Evolutionary conservation across 2,797 vertebrate species (phyloP), one percentile per base, ranked within the genome.

Genomic region (Sebastes trivittatus): DNA sequence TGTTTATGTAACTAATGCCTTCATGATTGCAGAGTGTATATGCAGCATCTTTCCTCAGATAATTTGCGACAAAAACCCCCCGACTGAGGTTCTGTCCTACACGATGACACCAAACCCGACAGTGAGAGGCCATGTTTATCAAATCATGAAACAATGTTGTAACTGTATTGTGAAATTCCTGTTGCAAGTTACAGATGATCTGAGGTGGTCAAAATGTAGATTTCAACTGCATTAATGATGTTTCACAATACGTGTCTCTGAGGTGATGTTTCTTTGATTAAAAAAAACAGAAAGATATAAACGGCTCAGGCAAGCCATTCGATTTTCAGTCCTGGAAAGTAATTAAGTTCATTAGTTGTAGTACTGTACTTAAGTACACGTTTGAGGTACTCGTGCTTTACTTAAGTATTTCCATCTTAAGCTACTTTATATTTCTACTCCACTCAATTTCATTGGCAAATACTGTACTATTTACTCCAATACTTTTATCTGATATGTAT

Each of bases 1-100:
- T 81, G 75, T 90, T 89, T 84, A 88, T 84, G 70, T 77, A 84
- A 85, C 61, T 82, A 75, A 87, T 86, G 72, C 60, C 68, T 80
- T 63, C 60, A 36, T 88, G 80, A 86, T 78, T 84, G 59, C 83
- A 83, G 67, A 20, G 25, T 73, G 75, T n/a, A 38, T 80, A 72
- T 32, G 66, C 67, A 30, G 72, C 36, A 66, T 60, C 49, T 81
- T 74, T 88, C 58, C 78, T 64, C 58, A 75, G 74, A 88, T 72
- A 86, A 82, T 85, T 82, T 71, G 42, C 11, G 54, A 77, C 22
- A 13, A 79, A 80, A 85, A 14, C 30, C 54, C 46, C 68, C 58
- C 32, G 2, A 62, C 32, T 11, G 29, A 78, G 61, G 9, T 70
- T 68, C 56, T 65, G 64, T 80, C 61, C 64, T 59, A 38, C 70